Evolutionary conservation across 2,888 invertebrate species (phyloP), one percentile per base, ranked within the genome.

Genomic region (Idaea biselata): DNA sequence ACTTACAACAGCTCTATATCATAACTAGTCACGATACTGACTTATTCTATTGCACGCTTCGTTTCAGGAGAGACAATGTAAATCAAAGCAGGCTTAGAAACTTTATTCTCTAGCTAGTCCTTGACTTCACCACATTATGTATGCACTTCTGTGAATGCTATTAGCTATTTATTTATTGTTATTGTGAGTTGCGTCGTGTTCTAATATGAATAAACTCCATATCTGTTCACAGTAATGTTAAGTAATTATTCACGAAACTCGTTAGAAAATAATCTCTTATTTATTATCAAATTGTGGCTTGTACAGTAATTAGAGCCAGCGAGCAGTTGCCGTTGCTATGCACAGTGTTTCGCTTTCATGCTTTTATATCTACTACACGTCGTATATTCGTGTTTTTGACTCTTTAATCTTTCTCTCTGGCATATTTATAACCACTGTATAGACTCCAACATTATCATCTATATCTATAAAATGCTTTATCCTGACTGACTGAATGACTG

Each of bases 261-360:
- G 6, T 44, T 58, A 65, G 63, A 69, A 67, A 63, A 64, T 68
- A 60, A 59, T 60, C 62, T 70, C 71, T 44, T 44, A 14, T 14
- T 44, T 44, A 44, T 74, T 73, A 68, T 73, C 69, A 74, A 75
- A 73, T 78, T 76, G 75, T 73, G 71, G 72, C 75, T 78, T 66
- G 76, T 79, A 76, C 76, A 76, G 74, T 78, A 74, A 77, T 73
- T 65, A 77, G 44, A 44, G 33, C 14, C 33, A 33, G 44, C 44
- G 6, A 44, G 11, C 44, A 3, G 44, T 44, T 44, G 44, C 68
- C 66, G 74, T 75, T 73, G 79, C 75, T 78, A 78, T 72, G 77
- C 75, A 71, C 66, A 70, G 71, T 78, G 87, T 86, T 77, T 84
- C 86, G 88, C 87, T 86, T 87, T 88, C 87, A 80, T 83, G 81